phyloP scores from a whole-genome alignment of 1,140 invertebrate species.

The Solen grandis region DNA sequence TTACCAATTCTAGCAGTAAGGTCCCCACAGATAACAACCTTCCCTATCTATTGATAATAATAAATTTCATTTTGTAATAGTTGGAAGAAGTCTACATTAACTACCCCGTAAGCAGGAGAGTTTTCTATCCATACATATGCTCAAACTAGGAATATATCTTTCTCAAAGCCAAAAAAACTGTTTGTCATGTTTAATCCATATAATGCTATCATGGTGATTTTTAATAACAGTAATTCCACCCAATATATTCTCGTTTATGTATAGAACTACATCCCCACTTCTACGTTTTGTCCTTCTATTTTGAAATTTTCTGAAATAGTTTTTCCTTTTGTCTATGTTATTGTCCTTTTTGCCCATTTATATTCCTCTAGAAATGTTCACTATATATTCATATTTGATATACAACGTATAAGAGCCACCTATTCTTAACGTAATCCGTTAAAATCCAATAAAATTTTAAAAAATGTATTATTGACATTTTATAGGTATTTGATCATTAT shows the following conservation, averaged over 20 bases:
- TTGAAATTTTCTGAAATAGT: constrained; percentile 24
- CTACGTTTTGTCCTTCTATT: background rate
- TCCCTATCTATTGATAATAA: background rate
- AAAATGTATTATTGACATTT: too few relatives aligned
- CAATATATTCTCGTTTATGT: background rate
- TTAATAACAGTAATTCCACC: background rate
- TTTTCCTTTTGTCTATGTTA: too few relatives aligned
- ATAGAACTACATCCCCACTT: constrained; percentile 1
- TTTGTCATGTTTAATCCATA: constrained; percentile 10
- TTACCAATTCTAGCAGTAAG: constrained; percentile 4
- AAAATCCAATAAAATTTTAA: too few relatives aligned
- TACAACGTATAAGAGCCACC: too few relatives aligned
- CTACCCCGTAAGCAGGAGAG: constrained; percentile 19
- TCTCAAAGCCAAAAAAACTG: too few relatives aligned
- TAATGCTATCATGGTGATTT: constrained; percentile 24
- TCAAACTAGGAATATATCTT: background rate
- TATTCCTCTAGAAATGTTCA: too few relatives aligned
- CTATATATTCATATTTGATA: too few relatives aligned
- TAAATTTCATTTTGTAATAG: constrained; percentile 3
- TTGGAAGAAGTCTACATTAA: constrained; percentile 3
- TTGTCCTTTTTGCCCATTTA: too few relatives aligned
- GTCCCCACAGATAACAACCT: constrained; percentile 3
- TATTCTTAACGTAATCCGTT: too few relatives aligned
- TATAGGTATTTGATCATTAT: too few relatives aligned
- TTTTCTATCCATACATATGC: constrained; percentile 6